A percentile compares a stretch with the other conserved stretches of the same genome.
These are phyloP conservation scores for Meghimatium bilineatum DNA, from an alignment of 2,888 invertebrate genomes.

Conservation along the genomic window DNA sequence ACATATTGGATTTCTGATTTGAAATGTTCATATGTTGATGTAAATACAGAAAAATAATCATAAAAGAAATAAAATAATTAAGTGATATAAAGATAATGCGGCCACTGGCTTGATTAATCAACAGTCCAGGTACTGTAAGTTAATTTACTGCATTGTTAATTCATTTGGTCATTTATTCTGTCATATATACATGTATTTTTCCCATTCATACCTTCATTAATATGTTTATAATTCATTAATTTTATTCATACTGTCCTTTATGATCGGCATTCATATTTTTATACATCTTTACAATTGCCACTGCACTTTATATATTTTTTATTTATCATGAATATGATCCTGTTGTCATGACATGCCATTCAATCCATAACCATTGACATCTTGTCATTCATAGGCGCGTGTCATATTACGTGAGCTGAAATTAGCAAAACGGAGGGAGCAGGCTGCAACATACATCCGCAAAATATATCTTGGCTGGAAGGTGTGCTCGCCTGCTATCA, in stretches of 20 bases:
- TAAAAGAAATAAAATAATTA: no score
- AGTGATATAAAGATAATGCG: no score
- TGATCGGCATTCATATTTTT: background rate
- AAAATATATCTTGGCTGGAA: slow-evolving; percentile 84
- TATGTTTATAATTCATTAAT: background rate
- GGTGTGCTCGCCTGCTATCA: slow-evolving; percentile 72
- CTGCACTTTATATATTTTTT: background rate
- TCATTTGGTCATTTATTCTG: background rate
- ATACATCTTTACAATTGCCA: background rate
- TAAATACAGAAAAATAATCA: no score
- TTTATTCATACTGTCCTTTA: background rate
- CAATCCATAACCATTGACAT: slow-evolving; percentile 11
- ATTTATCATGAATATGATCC: no score
- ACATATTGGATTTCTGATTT: no score
- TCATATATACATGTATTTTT: background rate
- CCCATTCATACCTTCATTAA: background rate
- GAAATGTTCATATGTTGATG: no score
- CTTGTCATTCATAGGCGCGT: slow-evolving; percentile 52
- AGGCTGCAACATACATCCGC: slow-evolving; percentile 81
- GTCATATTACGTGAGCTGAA: slow-evolving; percentile 54
- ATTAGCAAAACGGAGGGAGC: slow-evolving; percentile 81
- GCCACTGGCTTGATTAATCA: no score
- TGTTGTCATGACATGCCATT: background rate
- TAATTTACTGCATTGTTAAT: background rate
- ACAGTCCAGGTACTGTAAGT: no score